phyloP scores from a whole-genome alignment of 1,140 invertebrate species.

The Melitaea cinxia region DNA sequence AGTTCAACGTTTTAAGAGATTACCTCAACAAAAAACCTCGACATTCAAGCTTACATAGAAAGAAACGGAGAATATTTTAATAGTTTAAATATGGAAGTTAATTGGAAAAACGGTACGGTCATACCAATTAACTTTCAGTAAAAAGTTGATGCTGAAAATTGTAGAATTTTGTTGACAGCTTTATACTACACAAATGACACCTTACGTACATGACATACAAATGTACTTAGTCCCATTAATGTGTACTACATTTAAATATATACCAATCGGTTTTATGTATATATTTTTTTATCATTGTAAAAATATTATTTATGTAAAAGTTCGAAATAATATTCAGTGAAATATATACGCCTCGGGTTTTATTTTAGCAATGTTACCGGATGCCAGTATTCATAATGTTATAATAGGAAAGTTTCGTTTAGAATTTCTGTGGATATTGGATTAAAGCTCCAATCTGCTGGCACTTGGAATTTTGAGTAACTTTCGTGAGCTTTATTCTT shows the following conservation, averaged over 20 bases:
- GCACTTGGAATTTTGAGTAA: conserved; percentile 12
- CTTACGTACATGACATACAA: too few relatives aligned
- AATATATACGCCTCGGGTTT: conserved; percentile 1
- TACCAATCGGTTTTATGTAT: not conserved
- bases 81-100: too few relatives aligned
- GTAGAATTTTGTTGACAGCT: too few relatives aligned
- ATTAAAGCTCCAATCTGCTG: conserved; percentile 24
- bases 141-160: too few relatives aligned
- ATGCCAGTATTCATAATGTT: conserved; percentile 45
- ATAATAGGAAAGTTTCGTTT: conserved; percentile 47
- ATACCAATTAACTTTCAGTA: too few relatives aligned
- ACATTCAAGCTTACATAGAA: too few relatives aligned
- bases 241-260: not conserved
- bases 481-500: conserved; percentile 13
- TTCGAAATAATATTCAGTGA: not conserved
- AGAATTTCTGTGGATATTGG: conserved; percentile 27
- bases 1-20: too few relatives aligned
- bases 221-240: too few relatives aligned
- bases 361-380: conserved; percentile 37
- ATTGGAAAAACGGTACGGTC: too few relatives aligned
- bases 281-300: not conserved
- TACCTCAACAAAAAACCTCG: too few relatives aligned
- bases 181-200: too few relatives aligned
- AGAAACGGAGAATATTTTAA: too few relatives aligned
- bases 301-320: not conserved